These are phyloP conservation scores for Esox lucius DNA, from an alignment of 2,797 vertebrate genomes.

Conservation along the genomic window DNA sequence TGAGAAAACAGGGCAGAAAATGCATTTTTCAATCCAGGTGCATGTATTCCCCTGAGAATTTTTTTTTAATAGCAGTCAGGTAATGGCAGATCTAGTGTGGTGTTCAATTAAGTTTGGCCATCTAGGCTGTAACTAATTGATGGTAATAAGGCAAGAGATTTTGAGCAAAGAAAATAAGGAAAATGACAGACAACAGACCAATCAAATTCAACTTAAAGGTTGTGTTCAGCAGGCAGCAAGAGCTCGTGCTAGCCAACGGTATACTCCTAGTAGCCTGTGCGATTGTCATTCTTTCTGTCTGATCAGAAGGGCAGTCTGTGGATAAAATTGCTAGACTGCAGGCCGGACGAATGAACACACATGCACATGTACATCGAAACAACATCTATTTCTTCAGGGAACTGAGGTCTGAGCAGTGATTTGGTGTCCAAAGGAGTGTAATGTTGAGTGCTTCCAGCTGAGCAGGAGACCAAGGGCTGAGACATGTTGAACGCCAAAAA, in stretches of 20 bases:
- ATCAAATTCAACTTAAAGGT: slow-evolving; percentile 1
- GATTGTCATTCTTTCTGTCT: slow-evolving; percentile 46
- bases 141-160: not conserved
- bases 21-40: not conserved
- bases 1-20: not conserved
- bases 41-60: slow-evolving; percentile 11
- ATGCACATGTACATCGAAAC: not conserved
- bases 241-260: slow-evolving; percentile 9
- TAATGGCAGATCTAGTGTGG: not conserved
- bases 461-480: slow-evolving; percentile 13
- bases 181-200: not conserved
- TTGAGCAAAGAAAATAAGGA: not conserved
- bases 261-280: slow-evolving; percentile 27
- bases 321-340: slow-evolving; percentile 10
- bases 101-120: not conserved
- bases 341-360: not conserved
- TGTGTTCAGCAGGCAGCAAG: slow-evolving; percentile 2
- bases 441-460: slow-evolving; percentile 16
- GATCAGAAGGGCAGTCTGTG: slow-evolving; percentile 33
- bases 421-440: slow-evolving; percentile 35
- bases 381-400: not conserved
- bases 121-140: not conserved
- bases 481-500: slow-evolving; percentile 38
- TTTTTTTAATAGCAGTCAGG: slow-evolving; percentile 3
- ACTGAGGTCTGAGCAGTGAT: not conserved